These are phyloP conservation scores for Drosophila bunnanda DNA, from an alignment of 2,888 invertebrate genomes.

Conservation along the genomic window DNA sequence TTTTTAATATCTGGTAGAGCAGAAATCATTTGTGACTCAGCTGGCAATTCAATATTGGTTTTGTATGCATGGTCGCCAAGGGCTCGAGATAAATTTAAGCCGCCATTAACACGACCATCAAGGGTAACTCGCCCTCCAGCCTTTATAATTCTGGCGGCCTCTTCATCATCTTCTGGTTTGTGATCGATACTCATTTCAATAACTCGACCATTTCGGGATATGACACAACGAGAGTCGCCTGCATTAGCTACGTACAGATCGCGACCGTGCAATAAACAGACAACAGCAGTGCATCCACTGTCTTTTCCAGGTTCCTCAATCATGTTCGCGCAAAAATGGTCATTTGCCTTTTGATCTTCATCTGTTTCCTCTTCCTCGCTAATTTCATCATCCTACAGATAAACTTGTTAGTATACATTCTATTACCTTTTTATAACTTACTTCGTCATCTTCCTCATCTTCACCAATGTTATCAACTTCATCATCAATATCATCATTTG, in stretches of 20 bases:
- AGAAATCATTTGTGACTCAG: conserved; percentile 98
- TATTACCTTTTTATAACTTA: conserved; percentile 10
- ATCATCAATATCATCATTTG: conserved; percentile 82
- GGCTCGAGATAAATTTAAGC: conserved; percentile 97
- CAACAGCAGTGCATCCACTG: conserved; percentile 99
- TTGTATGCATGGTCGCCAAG: conserved; percentile 99
- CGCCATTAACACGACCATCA: conserved; percentile 98
- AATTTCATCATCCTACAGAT: conserved; percentile 48
- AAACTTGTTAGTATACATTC: not conserved
- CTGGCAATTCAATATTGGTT: conserved; percentile 89
- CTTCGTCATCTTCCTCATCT: conserved; percentile 86
- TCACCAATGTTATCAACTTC: conserved; percentile 87
- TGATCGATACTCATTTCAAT: conserved; percentile 98
- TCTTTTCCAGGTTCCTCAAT: conserved; percentile 94
- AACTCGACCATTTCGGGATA: conserved; percentile 92
- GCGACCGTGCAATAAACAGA: conserved; percentile 91
- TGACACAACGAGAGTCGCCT: conserved; percentile 96
- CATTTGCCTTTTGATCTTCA: conserved; percentile 85
- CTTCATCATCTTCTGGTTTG: conserved; percentile 97
- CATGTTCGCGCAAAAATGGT: conserved; percentile 86
- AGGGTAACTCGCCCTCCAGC: conserved; percentile 97
- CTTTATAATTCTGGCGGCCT: conserved; percentile 92
- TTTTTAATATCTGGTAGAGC: conserved; percentile 96
- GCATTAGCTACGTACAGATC: conserved; percentile 97
- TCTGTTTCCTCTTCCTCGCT: conserved; percentile 65